Base-by-base conservation (phyloP, 2,113 vertebrate genomes). In the Bubo scandiacus region DNA sequence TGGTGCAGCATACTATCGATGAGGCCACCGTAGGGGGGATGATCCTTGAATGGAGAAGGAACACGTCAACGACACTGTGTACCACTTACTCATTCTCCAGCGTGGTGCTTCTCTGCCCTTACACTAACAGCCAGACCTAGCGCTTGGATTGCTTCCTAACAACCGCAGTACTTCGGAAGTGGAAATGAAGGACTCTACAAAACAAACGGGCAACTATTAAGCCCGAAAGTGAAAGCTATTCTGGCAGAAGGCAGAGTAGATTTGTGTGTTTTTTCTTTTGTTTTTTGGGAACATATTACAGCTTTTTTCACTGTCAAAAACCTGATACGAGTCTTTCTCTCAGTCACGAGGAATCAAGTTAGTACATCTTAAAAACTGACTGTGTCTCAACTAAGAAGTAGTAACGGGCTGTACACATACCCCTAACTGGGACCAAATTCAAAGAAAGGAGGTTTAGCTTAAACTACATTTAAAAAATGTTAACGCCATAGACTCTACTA, bases 61-160 rank as follows among this genome's bases (percentile, higher is more conserved):
- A 55, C 8, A 10, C 0, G 0, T 9, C 17, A 63, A n/a, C 2
- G 22, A 36, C 32, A 5, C 23, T 1, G 25, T 6, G 61, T 6
- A 9, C 29, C 17, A 32, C 20, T 32, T 32, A 34, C 7, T 75
- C 15, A 1, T 74, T 75, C 43, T 61, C 45, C 34, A 15, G 27
- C 43, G 21, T 0, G 1, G 40, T 27, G 20, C 32, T 83, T 58
- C 71, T 81, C 74, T 38, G 29, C 59, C 67, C 30, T 59, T 18
- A 12, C 1, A 4, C 12, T 21, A 63, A 66, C 25, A 26, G 58
- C 21, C 47, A 84, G 51, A 58, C 7, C 17, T 36, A 25, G 23
- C 0, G n/a, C n/a, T n/a, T 19, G 32, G 30, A 51, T 17, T 34
- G 17, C 65, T 80, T 52, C 67, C 18, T 40, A 75, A 81, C 47